Conservation (phyloP, 1,140 invertebrate genomes). For the Heliconius congener region DNA sequence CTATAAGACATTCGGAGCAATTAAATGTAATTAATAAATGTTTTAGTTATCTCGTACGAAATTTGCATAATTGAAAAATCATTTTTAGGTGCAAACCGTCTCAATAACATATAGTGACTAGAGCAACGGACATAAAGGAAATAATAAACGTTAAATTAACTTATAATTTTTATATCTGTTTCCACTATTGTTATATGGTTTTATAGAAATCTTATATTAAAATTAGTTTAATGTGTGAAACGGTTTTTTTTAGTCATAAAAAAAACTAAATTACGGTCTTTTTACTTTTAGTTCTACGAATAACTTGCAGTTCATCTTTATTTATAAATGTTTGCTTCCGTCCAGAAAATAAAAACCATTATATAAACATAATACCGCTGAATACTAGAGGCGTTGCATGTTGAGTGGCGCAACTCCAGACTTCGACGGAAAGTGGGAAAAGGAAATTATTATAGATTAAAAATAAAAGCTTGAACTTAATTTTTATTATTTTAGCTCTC, state of each 20-base stretch:
- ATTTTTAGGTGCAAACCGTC: conserved; percentile 1
- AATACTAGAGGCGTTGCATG: no score
- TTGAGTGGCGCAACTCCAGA: no score
- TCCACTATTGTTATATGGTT: neutral
- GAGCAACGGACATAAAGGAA: neutral
- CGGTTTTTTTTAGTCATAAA: neutral
- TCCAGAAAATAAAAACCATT: no score
- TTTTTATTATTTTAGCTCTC: no score
- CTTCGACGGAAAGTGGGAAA: no score
- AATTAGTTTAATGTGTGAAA: neutral
- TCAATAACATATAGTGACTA: neutral
- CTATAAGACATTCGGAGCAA: neutral
- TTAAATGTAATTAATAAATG: conserved; percentile 14
- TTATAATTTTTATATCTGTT: neutral
- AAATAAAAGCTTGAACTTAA: no score
- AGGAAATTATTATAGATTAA: no score
- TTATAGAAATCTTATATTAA: neutral
- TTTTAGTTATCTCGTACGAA: neutral
- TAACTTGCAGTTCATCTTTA: no score
- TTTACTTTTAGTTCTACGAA: no score
- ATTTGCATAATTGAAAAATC: conserved; percentile 3
- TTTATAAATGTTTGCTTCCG: no score
- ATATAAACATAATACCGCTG: no score
- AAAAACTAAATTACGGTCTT: neutral
- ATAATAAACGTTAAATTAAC: neutral